Evolutionary conservation across 2,888 invertebrate genomes (phyloP).

Genomic region (Drosophila mayaguana): DNA sequence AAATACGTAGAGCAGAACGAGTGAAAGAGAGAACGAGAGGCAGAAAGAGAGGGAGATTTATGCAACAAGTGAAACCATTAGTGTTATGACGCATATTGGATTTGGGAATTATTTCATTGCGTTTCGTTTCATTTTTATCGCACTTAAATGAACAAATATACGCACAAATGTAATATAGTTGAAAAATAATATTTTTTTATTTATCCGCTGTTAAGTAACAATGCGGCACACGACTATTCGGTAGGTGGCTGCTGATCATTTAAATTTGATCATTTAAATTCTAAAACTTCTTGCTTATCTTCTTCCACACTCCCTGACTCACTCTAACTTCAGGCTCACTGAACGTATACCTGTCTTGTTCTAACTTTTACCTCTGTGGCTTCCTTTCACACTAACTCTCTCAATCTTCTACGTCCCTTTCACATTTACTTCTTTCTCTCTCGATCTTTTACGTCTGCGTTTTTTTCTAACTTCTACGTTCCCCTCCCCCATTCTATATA

Average conservation of each 20-base stretch:
- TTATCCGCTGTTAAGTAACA: neutral
- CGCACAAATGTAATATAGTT: neutral
- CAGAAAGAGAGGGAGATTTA: neutral
- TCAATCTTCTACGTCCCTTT: no score
- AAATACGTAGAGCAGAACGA: neutral
- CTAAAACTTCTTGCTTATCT: no score
- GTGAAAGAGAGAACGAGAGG: neutral
- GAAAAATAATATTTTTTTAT: neutral
- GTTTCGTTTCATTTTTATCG: neutral
- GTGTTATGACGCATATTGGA: slow-evolving; percentile 5
- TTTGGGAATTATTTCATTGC: neutral
- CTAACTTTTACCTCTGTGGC: neutral
- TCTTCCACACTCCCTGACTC: no score
- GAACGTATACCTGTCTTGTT: neutral
- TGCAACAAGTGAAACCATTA: slow-evolving; percentile 51
- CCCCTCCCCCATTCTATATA: no score
- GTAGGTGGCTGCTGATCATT: no score
- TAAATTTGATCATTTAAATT: no score
- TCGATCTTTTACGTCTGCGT: no score
- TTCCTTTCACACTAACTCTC: neutral
- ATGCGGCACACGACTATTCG: neutral
- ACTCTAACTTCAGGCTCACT: neutral
- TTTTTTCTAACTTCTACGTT: neutral
- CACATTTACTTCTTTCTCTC: neutral
- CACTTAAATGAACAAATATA: neutral